These are phyloP conservation scores for Lacanobia wlatinum DNA, from an alignment of 2,888 invertebrate species.

Conservation along the genomic window DNA sequence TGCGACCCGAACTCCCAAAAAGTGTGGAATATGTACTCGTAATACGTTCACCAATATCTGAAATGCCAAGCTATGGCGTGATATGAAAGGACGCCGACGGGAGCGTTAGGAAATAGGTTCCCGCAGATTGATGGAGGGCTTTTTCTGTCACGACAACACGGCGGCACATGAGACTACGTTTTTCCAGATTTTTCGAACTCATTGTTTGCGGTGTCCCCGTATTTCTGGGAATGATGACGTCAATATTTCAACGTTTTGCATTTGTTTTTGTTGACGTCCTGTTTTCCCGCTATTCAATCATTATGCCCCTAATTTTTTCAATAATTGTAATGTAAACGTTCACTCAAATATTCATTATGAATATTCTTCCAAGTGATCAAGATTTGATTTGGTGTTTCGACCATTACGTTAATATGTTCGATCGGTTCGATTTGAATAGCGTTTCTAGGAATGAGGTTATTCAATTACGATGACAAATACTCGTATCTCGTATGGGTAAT, in stretches of 20 bases:
- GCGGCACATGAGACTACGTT: conserved; percentile 78
- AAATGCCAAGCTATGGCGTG: conserved; percentile 76
- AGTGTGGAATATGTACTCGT: conserved; percentile 73
- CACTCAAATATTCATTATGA: background rate
- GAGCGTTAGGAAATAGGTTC: conserved; percentile 82
- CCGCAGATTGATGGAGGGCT: conserved; percentile 84
- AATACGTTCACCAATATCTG: conserved; percentile 79
- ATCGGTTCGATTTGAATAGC: conserved; percentile 45
- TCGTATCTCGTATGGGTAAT: conserved; percentile 31
- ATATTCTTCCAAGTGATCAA: background rate
- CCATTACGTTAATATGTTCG: conserved; percentile 26
- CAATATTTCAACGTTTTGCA: conserved; percentile 70
- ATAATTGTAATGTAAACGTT: background rate
- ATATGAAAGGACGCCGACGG: conserved; percentile 79
- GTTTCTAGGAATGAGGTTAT: conserved; percentile 43
- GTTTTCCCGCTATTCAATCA: conserved; percentile 32
- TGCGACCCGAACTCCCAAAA: conserved; percentile 57
- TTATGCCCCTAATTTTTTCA: background rate
- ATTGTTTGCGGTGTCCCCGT: conserved; percentile 68
- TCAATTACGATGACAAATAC: conserved; percentile 52
- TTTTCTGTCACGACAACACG: conserved; percentile 84
- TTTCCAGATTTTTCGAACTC: conserved; percentile 78
- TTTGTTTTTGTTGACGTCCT: conserved; percentile 44
- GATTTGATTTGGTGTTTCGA: conserved; percentile 18
- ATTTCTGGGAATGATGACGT: conserved; percentile 72